These are phyloP conservation scores for Rhodinocichla rosea DNA, from an alignment of 2,113 vertebrate species.

Conservation along the genomic window DNA sequence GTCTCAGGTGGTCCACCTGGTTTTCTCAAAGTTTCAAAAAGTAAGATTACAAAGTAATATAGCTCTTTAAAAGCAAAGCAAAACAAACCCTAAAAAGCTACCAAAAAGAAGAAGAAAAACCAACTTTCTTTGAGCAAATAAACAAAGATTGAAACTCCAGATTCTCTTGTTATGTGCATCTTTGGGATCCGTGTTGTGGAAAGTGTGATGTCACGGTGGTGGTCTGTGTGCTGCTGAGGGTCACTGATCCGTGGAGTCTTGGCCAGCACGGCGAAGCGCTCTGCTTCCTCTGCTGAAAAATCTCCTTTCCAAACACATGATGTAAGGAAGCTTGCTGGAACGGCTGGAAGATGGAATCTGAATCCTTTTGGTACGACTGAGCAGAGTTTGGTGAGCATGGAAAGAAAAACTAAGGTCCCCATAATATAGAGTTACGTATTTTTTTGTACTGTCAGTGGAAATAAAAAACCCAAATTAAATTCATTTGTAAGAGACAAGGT, in stretches of 20 bases:
- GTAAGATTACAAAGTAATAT: constrained; percentile 7
- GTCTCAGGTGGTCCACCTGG: constrained; percentile 21
- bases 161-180: constrained; percentile 51
- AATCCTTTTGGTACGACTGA: constrained; percentile 60
- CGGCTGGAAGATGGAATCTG: constrained; percentile 63
- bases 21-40: background rate
- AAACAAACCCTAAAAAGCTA: constrained; percentile 25
- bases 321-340: constrained; percentile 74
- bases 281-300: constrained; percentile 82
- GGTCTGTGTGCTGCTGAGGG: constrained; percentile 71
- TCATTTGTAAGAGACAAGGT: background rate
- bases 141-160: constrained; percentile 49
- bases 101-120: constrained; percentile 9
- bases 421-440: background rate
- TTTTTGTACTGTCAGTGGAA: constrained; percentile 37
- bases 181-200: constrained; percentile 65
- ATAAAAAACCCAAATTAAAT: background rate
- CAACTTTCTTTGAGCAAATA: constrained; percentile 50
- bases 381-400: constrained; percentile 20
- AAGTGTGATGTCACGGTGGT: constrained; percentile 70
- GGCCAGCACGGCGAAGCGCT: constrained; percentile 64
- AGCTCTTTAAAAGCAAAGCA: constrained; percentile 34
- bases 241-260: constrained; percentile 74
- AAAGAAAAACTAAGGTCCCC: constrained; percentile 50
- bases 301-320: constrained; percentile 83